A percentile compares a stretch with the other conserved stretches of the same genome.
These are phyloP conservation scores for Pluvianellus socialis DNA, from an alignment of 2,113 vertebrate genomes.

Conservation along the genomic window DNA sequence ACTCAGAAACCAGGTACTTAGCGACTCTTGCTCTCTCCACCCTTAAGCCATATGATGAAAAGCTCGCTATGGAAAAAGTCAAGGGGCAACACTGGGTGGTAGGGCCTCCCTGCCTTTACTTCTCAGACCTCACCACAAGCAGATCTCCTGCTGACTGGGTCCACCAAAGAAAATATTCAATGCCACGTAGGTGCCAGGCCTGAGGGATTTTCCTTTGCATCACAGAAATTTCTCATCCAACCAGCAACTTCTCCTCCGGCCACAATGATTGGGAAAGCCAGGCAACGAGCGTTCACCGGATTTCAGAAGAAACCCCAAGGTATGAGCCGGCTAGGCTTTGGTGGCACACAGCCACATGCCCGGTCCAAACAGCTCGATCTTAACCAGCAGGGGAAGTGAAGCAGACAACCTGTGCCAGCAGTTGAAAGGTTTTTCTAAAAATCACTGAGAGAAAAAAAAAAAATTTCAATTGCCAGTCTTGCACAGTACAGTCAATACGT, in stretches of 20 bases:
- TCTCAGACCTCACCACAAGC: neutral
- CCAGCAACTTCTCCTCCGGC: neutral
- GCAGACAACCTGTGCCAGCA: neutral
- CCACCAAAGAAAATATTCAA: neutral
- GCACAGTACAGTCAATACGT: neutral
- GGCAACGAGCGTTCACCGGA: neutral
- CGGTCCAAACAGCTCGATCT: neutral
- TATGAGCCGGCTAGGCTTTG: neutral
- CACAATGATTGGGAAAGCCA: accelerated
- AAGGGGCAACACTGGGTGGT: neutral
- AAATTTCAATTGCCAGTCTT: neutral
- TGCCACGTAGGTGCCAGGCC: neutral
- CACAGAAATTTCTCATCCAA: neutral
- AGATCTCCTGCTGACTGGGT: neutral
- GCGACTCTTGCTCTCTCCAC: neutral
- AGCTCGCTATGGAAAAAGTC: neutral
- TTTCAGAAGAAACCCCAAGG: neutral
- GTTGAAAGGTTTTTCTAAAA: neutral
- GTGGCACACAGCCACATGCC: accelerated
- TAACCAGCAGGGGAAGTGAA: neutral
- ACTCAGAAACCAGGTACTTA: neutral
- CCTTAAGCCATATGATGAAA: neutral
- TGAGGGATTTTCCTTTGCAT: neutral
- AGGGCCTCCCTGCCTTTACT: neutral
- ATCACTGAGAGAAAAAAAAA: neutral